Percentiles rank a stretch among this genome's conserved stretches.
Conservation (phyloP, 2,888 invertebrate genomes). For the Drosophila fungiperda region DNA sequence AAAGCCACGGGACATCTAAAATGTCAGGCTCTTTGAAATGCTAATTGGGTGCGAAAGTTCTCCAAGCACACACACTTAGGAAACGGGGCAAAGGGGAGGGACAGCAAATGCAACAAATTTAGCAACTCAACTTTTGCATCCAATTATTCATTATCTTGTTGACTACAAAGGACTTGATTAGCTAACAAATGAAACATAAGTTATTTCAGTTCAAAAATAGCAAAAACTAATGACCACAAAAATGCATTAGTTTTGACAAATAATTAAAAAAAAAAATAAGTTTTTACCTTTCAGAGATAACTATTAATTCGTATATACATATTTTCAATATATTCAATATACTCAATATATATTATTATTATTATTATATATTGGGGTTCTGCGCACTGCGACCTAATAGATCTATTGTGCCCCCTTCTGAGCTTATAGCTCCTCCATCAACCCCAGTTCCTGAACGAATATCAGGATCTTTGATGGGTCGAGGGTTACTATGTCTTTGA, state of each 20-base stretch:
- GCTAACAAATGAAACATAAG: neutral
- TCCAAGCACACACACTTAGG: conserved; percentile 14
- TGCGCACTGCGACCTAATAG: too few relatives aligned
- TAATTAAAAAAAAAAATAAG: neutral
- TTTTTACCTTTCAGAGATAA: neutral
- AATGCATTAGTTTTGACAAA: neutral
- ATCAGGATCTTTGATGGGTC: too few relatives aligned
- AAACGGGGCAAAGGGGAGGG: neutral
- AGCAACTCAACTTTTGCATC: neutral
- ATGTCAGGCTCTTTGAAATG: conserved; percentile 13
- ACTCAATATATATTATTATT: too few relatives aligned
- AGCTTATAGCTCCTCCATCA: too few relatives aligned
- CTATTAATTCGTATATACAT: neutral
- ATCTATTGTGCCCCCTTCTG: too few relatives aligned
- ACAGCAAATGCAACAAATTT: conserved; percentile 9
- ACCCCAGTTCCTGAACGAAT: too few relatives aligned
- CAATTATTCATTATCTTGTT: neutral
- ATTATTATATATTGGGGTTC: too few relatives aligned
- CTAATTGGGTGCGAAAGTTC: conserved; percentile 52
- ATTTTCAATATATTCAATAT: neutral
- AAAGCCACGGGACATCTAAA: conserved; percentile 38
- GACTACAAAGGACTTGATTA: neutral
- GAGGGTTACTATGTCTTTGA: too few relatives aligned
- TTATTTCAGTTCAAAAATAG: neutral
- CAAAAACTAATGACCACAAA: neutral